A percentile compares a stretch with the other conserved stretches of the same genome.
These are phyloP conservation scores for Piaya cayana DNA, from an alignment of 2,113 vertebrate genomes.

Conservation along the genomic window DNA sequence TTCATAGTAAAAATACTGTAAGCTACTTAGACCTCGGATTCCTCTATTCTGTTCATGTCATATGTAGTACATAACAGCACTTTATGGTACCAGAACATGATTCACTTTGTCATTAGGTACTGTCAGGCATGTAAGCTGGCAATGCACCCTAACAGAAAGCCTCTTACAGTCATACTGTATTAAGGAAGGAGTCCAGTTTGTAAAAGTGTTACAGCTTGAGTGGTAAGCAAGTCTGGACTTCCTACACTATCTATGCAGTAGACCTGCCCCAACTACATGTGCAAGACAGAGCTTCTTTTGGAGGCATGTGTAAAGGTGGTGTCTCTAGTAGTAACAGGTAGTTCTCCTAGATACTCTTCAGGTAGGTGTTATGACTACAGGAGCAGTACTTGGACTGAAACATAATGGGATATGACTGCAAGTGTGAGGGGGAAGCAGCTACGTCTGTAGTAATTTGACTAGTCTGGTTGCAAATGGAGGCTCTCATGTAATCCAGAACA, in stretches of 20 bases:
- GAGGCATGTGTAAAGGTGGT: background rate
- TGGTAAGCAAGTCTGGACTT: background rate
- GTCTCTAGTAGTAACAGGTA: background rate
- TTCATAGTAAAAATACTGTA: background rate
- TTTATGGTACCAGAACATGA: background rate
- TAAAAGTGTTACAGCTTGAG: background rate
- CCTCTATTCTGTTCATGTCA: background rate
- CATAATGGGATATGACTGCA: background rate
- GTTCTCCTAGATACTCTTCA: background rate
- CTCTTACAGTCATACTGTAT: background rate
- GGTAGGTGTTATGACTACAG: background rate
- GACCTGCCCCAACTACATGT: background rate
- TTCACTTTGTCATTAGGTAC: background rate
- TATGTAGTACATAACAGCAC: background rate
- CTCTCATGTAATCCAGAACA: background rate
- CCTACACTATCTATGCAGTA: background rate
- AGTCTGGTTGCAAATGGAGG: background rate
- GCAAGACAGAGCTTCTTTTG: background rate
- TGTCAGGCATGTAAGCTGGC: background rate
- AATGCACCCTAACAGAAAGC: background rate
- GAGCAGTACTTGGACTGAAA: background rate
- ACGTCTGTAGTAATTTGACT: background rate
- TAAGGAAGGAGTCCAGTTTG: background rate
- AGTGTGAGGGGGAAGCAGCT: background rate
- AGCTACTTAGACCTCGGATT: background rate